Evolutionary conservation across 1,140 invertebrate genomes (phyloP), one percentile per base, ranked within the genome.

Genomic region (Sinella curviseta): DNA sequence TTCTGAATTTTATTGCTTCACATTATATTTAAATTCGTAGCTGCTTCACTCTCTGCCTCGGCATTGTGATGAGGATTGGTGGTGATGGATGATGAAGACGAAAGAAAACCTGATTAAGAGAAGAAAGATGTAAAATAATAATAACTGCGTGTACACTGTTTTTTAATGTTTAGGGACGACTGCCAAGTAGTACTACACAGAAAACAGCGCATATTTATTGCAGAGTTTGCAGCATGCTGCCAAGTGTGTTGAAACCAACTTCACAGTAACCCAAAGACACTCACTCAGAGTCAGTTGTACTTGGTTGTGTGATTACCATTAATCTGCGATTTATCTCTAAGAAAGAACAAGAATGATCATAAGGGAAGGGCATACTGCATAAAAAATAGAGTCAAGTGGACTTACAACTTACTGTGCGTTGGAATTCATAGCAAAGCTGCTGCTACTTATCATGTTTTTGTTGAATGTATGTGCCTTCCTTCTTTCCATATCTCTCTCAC

Each of bases 301-400:
- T 48, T 48, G 8, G 39, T 48, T 48, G 8, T 48, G 39, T 48
- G 39, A 48, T 48, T 48, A 20, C 39, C 39, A 48, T 48, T 8
- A 48, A 48, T 48, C 39, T 48, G 39, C 8, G 39, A 48, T 20
- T 48, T 48, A 48, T 48, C 39, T 48, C 39, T 48, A 48, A 48
- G 20, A 48, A 48, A 48, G 20, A 12, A 60, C 57, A 60, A 16
- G 24, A 60, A 60, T n/a, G n/a, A n/a, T n/a, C n/a, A 60, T 60
- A 60, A 26, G 57, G 24, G 57, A 60, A 60, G 57, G 57, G n/a
- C n/a, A n/a, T n/a, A n/a, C n/a, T n/a, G 57, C 57, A 60, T 60
- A 60, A 12, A 60, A 17, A 60, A 3, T 8, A 8, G 8, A 48
- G 39, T 48, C 8, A 48, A 60, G 4, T 60, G 14, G 12, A 60